Evolutionary conservation across 2,888 invertebrate genomes (phyloP).

Genomic region (Acrobasis suavella): DNA sequence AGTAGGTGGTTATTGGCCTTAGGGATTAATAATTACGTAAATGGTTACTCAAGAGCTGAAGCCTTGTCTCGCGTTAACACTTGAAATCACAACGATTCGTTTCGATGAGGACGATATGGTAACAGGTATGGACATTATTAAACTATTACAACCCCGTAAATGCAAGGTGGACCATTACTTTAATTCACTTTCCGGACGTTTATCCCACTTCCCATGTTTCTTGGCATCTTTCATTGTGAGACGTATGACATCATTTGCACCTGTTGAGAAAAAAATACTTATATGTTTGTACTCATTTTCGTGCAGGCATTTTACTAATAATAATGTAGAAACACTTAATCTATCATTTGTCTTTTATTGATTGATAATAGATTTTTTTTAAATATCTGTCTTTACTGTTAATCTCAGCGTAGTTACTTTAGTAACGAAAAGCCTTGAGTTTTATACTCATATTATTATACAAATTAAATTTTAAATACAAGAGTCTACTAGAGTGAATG

Average conservation of each 20-base stretch:
- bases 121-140: background rate
- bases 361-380: no score
- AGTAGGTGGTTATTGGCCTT: slow-evolving; percentile 16
- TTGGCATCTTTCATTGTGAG: no score
- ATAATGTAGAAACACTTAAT: no score
- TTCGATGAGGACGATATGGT: background rate
- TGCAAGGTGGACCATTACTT: background rate
- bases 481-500: background rate
- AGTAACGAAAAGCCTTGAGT: background rate
- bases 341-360: no score
- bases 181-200: no score
- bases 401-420: background rate
- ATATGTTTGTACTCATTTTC: no score
- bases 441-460: background rate
- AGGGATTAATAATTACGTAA: slow-evolving; percentile 22
- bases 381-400: no score
- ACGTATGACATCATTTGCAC: no score
- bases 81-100: slow-evolving; percentile 10
- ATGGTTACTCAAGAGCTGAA: slow-evolving; percentile 12
- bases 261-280: no score
- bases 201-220: no score
- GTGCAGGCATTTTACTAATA: no score
- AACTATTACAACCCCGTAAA: background rate
- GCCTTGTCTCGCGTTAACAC: slow-evolving; percentile 14
- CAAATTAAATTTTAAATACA: background rate